A percentile compares a stretch with the other conserved stretches of the same genome.
phyloP scores from a whole-genome alignment of 2,888 invertebrate species.

The Machimus rusticus region DNA sequence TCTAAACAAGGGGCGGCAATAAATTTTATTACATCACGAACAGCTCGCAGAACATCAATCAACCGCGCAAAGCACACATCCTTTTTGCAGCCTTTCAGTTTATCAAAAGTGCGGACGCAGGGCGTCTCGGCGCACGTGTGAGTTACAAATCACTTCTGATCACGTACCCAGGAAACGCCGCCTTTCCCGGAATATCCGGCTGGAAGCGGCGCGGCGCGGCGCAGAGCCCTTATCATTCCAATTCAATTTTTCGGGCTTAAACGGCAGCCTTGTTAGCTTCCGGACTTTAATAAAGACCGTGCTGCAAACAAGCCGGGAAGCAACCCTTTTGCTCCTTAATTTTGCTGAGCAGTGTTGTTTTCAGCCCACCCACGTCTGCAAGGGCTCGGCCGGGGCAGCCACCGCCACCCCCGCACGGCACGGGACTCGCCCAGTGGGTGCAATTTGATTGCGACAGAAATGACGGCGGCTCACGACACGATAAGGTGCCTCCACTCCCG shows the following conservation, averaged over 20 bases:
- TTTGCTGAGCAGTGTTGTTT: background rate
- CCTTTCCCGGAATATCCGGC: background rate
- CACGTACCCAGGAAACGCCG: background rate
- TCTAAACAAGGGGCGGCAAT: background rate
- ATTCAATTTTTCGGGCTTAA: conserved; percentile 7
- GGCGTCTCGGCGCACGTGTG: background rate
- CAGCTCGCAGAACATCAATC: background rate
- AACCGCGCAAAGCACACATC: background rate
- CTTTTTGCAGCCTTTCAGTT: background rate
- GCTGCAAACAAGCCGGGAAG: background rate
- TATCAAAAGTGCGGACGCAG: background rate
- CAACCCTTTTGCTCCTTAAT: background rate
- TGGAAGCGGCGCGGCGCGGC: background rate
- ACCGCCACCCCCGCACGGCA: background rate
- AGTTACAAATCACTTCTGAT: conserved; percentile 8
- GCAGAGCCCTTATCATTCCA: background rate
- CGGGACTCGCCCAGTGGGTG: background rate
- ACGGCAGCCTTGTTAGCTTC: background rate
- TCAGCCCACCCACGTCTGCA: background rate
- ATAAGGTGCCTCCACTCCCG: background rate
- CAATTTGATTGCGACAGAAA: conserved; percentile 13
- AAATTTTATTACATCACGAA: background rate
- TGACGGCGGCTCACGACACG: background rate
- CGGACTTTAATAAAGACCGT: background rate
- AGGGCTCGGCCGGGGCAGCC: background rate